phyloP scores from a whole-genome alignment of 2,797 vertebrate species.

The Premnoplex brunnescens region DNA sequence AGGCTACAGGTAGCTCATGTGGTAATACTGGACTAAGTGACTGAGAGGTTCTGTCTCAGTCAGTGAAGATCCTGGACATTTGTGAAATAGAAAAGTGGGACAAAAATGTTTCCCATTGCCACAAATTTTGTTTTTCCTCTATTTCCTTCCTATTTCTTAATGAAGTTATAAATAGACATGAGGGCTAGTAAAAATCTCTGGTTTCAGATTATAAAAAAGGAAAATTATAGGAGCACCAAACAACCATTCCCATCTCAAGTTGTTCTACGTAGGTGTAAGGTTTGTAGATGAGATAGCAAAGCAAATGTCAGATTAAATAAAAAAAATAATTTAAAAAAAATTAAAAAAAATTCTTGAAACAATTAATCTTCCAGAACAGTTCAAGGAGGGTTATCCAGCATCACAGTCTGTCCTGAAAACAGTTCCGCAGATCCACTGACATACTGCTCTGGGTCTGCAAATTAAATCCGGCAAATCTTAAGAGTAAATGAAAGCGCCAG shows the following conservation, averaged over 20 bases:
- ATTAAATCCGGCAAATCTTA: not conserved
- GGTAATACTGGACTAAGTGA: not conserved
- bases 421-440: not conserved
- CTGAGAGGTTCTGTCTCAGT: not conserved
- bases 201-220: not conserved
- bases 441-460: not conserved
- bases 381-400: not conserved
- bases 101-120: not conserved
- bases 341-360: not conserved
- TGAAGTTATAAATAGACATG: not conserved
- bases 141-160: not conserved
- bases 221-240: not conserved
- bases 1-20: not conserved
- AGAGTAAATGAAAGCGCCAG: not conserved
- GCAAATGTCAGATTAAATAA: not conserved
- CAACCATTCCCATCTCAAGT: not conserved
- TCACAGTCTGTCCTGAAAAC: not conserved
- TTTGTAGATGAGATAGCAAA: not conserved
- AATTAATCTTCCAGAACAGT: not conserved
- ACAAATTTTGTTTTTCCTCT: not conserved
- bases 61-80: not conserved
- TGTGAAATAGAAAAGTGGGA: not conserved
- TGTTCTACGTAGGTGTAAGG: not conserved
- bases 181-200: not conserved
- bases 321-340: no score